These are phyloP conservation scores for Diglossa cyanea DNA, from an alignment of 2,797 vertebrate species.

Conservation along the genomic window DNA sequence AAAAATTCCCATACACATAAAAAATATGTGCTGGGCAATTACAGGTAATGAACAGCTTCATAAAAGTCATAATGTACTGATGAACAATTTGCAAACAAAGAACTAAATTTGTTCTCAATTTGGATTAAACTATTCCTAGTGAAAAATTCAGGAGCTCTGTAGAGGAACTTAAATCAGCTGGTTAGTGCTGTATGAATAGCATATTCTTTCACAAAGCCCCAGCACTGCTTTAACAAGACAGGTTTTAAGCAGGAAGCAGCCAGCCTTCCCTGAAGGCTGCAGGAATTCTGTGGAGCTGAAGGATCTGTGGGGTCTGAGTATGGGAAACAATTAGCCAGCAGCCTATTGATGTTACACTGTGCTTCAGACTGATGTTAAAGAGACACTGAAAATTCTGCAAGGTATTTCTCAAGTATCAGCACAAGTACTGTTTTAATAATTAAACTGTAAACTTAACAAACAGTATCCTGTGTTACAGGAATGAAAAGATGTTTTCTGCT, in stretches of 20 bases:
- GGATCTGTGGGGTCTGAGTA: not conserved
- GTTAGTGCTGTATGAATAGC: constrained; percentile 8
- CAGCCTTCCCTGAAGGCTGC: not conserved
- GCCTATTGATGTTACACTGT: not conserved
- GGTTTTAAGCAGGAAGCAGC: not conserved
- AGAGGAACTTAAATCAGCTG: constrained; percentile 35
- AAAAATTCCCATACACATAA: not conserved
- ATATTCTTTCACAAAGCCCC: not conserved
- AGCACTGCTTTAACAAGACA: not conserved
- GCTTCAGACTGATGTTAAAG: not conserved
- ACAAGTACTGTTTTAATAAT: not conserved
- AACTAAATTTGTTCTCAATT: constrained; percentile 52
- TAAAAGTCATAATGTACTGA: constrained; percentile 43
- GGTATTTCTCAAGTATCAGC: not conserved
- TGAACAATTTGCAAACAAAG: constrained; percentile 66
- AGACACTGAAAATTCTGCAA: not conserved
- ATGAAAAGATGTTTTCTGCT: not conserved
- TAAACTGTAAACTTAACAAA: not conserved
- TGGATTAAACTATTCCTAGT: constrained; percentile 39
- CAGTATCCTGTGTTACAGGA: not conserved
- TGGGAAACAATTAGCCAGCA: not conserved
- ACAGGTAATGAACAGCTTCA: constrained; percentile 52
- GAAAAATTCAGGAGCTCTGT: constrained; percentile 37
- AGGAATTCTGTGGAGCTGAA: not conserved
- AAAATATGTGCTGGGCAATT: constrained; percentile 29